Percentiles rank a stretch among this genome's conserved stretches.
Evolutionary conservation across 2,888 invertebrate species (phyloP).

Genomic region (Pseudolycoriella hygida): DNA sequence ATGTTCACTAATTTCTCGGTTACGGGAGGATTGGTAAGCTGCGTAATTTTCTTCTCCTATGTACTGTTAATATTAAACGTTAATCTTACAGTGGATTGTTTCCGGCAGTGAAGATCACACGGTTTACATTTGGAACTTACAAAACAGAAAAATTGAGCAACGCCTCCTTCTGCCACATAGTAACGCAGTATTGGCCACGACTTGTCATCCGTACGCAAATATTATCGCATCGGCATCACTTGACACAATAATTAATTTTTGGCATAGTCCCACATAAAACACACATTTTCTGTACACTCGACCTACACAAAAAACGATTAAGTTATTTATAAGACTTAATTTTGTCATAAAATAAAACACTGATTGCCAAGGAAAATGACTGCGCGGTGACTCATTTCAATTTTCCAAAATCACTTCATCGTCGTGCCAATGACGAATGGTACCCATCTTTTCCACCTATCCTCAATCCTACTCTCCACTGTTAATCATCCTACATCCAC

Average conservation of each 20-base stretch:
- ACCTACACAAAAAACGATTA: no score
- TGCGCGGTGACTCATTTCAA: no score
- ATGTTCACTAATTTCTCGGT: conserved; percentile 99
- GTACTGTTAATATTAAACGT: neutral
- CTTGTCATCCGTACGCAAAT: conserved; percentile 98
- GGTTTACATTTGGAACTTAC: conserved; percentile 99
- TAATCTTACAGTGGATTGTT: conserved; percentile 79
- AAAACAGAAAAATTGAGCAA: conserved; percentile 98
- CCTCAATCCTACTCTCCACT: no score
- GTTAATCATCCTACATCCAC: no score
- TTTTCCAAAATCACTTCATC: no score
- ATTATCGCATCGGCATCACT: conserved; percentile 97
- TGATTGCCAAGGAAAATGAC: no score
- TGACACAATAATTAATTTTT: conserved; percentile 96
- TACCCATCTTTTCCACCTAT: no score
- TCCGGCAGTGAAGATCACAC: conserved; percentile 99
- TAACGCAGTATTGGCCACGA: conserved; percentile 90
- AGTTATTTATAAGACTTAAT: no score
- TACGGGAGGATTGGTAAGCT: conserved; percentile 87
- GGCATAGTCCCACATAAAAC: conserved; percentile 89
- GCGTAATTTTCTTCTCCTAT: neutral
- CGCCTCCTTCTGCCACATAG: conserved; percentile 93
- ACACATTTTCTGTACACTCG: no score
- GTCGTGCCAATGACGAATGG: no score
- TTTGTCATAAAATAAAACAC: no score